Evolutionary conservation across 2,888 invertebrate genomes (phyloP), one percentile per base, ranked within the genome.

Genomic region (Syrphus vitripennis): DNA sequence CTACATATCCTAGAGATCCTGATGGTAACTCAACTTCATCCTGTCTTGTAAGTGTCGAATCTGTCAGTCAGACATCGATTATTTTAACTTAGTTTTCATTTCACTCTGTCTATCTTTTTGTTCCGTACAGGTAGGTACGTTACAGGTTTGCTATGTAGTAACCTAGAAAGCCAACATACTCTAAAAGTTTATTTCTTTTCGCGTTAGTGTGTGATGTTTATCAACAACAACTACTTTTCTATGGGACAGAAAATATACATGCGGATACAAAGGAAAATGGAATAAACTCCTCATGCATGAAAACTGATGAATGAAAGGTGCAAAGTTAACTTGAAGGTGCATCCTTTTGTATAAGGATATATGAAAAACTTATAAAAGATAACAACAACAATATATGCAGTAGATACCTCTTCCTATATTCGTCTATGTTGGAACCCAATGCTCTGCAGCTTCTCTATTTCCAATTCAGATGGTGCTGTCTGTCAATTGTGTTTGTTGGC

Each of bases 41-140:
- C 37, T 69, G 69, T 70, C 65, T 45, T 77, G 57, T 42, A 67
- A 72, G 34, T 67, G 67, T 61, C 61, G 48, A 83, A 65, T 31
- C n/a, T 77, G 77, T 83, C 82, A 83, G 77, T 83, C 82, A 67
- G 53, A 10, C 63, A 76, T 76, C 81, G 76, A 82, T 82, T 82
- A 82, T 65, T 76, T 65, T 61, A 72, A 72, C 67, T 50, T 40
- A 53, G 67, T 59, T 76, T 40, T 37, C 40, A 59, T 65, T 72
- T 76, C 21, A 42, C 4, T 29, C 37, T 14, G 29, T 26, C 14
- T 50, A 4, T 16, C 31, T 9, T 29, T 70, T 53, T 16, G 50
- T 57, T 70, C 48, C 31, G 31, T 31, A 1, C 19, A 31, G 10
- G 3, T 55, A 29, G n/a, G n/a, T n/a, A n/a, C n/a, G n/a, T n/a